Evolutionary conservation across 2,888 invertebrate genomes (phyloP).

Genomic region (Patella depressa): DNA sequence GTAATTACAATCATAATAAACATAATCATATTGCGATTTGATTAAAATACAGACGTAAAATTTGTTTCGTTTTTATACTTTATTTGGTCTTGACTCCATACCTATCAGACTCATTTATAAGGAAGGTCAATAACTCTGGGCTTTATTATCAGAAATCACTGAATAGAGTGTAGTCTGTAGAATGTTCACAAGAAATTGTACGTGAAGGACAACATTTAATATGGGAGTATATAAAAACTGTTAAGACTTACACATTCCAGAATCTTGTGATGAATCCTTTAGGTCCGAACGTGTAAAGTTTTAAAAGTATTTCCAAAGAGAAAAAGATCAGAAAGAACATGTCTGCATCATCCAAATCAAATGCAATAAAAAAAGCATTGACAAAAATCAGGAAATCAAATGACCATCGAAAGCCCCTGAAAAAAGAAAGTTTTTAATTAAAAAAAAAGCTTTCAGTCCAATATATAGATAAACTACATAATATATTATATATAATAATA

Average conservation of each 20-base stretch:
- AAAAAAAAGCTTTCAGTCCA: not conserved
- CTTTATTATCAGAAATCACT: not conserved
- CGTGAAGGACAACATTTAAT: not conserved
- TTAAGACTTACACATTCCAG: conserved; percentile 72
- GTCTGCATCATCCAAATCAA: conserved; percentile 69
- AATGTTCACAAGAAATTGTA: not conserved
- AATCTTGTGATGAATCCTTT: conserved; percentile 67
- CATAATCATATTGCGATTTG: too few species aligned
- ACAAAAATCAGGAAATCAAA: conserved; percentile 72
- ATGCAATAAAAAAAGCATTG: conserved; percentile 72
- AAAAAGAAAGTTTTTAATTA: conserved; percentile 28
- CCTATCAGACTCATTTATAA: too few species aligned
- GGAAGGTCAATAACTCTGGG: not conserved
- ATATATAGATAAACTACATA: too few species aligned
- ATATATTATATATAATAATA: too few species aligned
- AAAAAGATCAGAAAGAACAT: conserved; percentile 72
- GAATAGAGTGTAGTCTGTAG: not conserved
- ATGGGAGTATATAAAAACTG: not conserved
- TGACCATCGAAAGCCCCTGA: conserved; percentile 70
- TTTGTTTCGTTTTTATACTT: too few species aligned
- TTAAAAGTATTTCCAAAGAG: conserved; percentile 71
- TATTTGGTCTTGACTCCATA: too few species aligned
- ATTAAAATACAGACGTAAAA: too few species aligned
- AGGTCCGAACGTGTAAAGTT: conserved; percentile 71
- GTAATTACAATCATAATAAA: conserved; percentile 35